phyloP scores from a whole-genome alignment of 2,113 vertebrate species.

The Nesogale talazaci region DNA sequence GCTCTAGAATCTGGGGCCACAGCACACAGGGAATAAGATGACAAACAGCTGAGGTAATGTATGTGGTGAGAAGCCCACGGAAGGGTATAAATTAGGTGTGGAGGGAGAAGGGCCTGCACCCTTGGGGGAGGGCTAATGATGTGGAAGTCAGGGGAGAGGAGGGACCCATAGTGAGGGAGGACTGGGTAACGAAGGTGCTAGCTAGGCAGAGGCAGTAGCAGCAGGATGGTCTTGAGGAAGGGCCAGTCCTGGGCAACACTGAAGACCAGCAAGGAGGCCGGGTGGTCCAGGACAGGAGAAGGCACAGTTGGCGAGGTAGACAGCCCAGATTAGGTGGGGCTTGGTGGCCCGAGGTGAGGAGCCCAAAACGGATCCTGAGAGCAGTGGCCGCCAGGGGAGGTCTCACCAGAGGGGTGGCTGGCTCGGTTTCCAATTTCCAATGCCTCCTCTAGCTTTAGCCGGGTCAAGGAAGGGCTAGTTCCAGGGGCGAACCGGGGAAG shows the following conservation, averaged over 20 bases:
- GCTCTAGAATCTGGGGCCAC: neutral
- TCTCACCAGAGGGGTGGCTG: neutral
- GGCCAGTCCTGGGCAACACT: neutral
- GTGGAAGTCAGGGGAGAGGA: neutral
- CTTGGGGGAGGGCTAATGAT: neutral
- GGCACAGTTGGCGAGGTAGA: neutral
- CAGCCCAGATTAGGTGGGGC: neutral
- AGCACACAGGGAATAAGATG: neutral
- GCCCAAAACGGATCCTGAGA: neutral
- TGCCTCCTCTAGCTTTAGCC: neutral
- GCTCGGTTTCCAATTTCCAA: neutral
- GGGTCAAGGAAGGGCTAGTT: neutral
- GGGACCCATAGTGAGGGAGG: no score
- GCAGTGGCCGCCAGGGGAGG: neutral
- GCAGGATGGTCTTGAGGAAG: neutral
- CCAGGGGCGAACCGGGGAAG: neutral
- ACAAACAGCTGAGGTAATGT: neutral
- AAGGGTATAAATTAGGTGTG: neutral
- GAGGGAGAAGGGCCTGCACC: accelerated
- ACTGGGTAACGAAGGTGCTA: no score
- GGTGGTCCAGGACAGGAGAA: neutral
- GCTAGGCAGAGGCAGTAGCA: neutral
- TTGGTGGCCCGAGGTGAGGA: neutral
- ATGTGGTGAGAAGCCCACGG: neutral
- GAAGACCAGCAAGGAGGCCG: neutral